Percentiles rank a stretch among this genome's conserved stretches.
phyloP scores from a whole-genome alignment of 2,888 invertebrate genomes.

The Drosophila subquinaria region DNA sequence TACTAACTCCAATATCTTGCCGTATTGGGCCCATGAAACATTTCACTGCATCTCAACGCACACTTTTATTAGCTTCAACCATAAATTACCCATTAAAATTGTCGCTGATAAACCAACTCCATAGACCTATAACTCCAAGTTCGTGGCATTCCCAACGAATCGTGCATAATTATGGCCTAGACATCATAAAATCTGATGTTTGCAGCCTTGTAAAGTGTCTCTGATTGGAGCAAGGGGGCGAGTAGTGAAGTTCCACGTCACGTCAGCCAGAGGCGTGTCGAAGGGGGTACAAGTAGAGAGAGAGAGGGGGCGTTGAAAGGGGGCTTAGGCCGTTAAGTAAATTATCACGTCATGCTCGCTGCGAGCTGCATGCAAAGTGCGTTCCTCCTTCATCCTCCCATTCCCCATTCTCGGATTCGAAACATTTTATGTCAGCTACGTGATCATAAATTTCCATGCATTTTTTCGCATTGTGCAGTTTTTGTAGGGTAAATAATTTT shows the following conservation, averaged over 20 bases:
- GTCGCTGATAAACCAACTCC: slow-evolving; percentile 32
- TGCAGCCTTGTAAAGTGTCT: slow-evolving; percentile 62
- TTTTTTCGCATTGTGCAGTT: slow-evolving; percentile 34
- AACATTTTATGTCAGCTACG: slow-evolving; percentile 69
- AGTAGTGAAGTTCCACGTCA: slow-evolving; percentile 32
- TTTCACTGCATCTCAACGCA: slow-evolving; percentile 28
- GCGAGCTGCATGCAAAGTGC: slow-evolving; percentile 54
- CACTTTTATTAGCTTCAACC: slow-evolving; percentile 36
- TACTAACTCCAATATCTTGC: slow-evolving; percentile 20
- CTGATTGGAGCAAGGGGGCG: slow-evolving; percentile 39
- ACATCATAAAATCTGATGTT: slow-evolving; percentile 71
- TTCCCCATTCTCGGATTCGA: background rate
- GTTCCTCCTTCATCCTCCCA: background rate
- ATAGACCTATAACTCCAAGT: slow-evolving; percentile 7
- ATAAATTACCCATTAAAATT: slow-evolving; percentile 54
- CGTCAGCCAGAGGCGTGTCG: background rate
- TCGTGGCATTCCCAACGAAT: slow-evolving; percentile 36
- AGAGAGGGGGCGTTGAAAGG: background rate
- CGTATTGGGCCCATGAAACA: slow-evolving; percentile 13
- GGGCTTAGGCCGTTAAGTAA: slow-evolving; percentile 50
- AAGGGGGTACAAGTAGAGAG: background rate
- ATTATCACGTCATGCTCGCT: slow-evolving; percentile 65
- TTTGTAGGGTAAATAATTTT: slow-evolving; percentile 54
- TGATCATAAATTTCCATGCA: slow-evolving; percentile 72
- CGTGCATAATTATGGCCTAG: slow-evolving; percentile 70